Conservation (phyloP, 2,888 invertebrate species). For the Tiphia femorata region DNA sequence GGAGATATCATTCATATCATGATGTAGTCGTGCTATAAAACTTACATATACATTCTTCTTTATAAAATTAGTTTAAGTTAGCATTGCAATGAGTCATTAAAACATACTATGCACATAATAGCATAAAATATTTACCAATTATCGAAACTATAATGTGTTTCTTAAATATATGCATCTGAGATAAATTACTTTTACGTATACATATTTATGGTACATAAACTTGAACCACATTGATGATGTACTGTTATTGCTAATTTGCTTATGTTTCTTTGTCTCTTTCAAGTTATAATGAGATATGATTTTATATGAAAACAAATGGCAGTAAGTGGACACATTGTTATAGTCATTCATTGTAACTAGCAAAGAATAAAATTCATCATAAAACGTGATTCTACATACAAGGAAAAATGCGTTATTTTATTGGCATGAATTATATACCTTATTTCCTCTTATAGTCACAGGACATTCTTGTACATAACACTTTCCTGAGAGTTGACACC, state of each 20-base stretch:
- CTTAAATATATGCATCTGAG: too few relatives aligned
- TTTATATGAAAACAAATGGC: slow-evolving; percentile 22
- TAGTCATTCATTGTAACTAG: neutral
- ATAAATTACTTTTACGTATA: too few relatives aligned
- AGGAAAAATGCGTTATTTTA: too few relatives aligned
- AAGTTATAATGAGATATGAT: slow-evolving; percentile 19
- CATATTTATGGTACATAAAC: too few relatives aligned
- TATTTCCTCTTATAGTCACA: slow-evolving; percentile 4
- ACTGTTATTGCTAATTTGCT: too few relatives aligned
- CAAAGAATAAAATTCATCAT: neutral
- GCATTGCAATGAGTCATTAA: neutral
- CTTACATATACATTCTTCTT: neutral
- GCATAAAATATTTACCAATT: slow-evolving; percentile 25
- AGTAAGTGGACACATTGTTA: neutral
- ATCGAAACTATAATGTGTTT: too few relatives aligned
- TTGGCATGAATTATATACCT: too few relatives aligned
- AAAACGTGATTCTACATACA: too few relatives aligned
- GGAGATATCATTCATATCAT: neutral
- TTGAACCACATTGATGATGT: too few relatives aligned
- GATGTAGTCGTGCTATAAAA: neutral
- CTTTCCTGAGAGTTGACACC: too few relatives aligned
- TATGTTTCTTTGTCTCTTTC: too few relatives aligned
- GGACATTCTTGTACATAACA: too few relatives aligned
- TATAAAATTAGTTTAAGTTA: neutral
- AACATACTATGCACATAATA: slow-evolving; percentile 13